Percentiles rank a stretch among this genome's conserved stretches.
Conservation (phyloP, 92 coral and sea anemone species). For the Porites evermanni region DNA sequence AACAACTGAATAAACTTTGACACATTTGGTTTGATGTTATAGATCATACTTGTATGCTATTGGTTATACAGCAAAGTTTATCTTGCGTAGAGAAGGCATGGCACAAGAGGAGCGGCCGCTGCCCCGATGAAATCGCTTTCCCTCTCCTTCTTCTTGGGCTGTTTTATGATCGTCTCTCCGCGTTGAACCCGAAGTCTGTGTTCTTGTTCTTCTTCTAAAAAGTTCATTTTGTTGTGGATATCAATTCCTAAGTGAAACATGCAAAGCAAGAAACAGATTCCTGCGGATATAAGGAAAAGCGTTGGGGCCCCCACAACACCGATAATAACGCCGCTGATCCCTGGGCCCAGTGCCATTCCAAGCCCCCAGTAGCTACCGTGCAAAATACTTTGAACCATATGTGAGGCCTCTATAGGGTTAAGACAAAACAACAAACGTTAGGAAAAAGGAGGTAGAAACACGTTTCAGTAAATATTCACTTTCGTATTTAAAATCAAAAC, state of each 20-base stretch:
- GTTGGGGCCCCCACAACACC: conserved; percentile 63
- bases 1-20: no score
- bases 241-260: conserved; percentile 66
- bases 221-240: conserved; percentile 63
- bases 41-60: background rate
- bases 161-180: conserved; percentile 42
- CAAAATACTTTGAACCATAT: conserved; percentile 81
- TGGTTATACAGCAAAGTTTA: conserved; percentile 1
- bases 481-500: no score
- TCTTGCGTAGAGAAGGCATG: conserved; percentile 85
- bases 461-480: no score
- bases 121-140: conserved; percentile 79
- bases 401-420: conserved; percentile 60
- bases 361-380: conserved; percentile 93
- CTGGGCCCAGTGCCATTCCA: conserved; percentile 87
- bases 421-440: background rate
- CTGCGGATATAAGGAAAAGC: conserved; percentile 68
- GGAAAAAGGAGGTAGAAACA: background rate
- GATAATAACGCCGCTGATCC: conserved; percentile 83
- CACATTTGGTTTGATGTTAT: no score
- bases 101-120: conserved; percentile 93
- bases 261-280: conserved; percentile 62
- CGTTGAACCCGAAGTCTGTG: conserved; percentile 28
- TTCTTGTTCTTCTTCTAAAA: conserved; percentile 61
- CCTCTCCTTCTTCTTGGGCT: conserved; percentile 34